Conservation (phyloP, 2,888 invertebrate genomes). For the Cephus runcator region DNA sequence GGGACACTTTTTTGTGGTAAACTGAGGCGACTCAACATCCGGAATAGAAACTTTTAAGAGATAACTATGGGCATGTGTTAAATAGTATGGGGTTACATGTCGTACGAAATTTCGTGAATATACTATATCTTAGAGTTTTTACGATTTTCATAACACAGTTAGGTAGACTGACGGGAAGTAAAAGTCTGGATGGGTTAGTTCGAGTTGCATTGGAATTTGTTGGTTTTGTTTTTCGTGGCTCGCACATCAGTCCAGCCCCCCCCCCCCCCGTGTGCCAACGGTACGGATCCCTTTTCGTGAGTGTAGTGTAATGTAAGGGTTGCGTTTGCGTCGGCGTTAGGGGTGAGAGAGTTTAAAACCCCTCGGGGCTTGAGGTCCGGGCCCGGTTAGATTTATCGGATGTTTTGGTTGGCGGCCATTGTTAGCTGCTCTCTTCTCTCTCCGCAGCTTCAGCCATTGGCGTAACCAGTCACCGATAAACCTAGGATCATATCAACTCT, state of each 20-base stretch:
- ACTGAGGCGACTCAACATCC: too few species aligned
- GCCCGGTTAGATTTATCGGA: conserved; percentile 65
- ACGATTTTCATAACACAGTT: too few species aligned
- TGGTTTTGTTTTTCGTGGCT: conserved; percentile 57
- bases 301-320: conserved; percentile 63
- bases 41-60: too few species aligned
- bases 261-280: conserved; percentile 4
- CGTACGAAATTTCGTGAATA: too few species aligned
- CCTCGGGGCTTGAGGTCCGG: conserved; percentile 63
- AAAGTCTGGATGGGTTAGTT: too few species aligned
- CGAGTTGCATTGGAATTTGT: conserved; percentile 38
- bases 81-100: neutral
- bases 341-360: conserved; percentile 62
- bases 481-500: neutral
- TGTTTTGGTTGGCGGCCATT: conserved; percentile 67
- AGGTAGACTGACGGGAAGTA: too few species aligned
- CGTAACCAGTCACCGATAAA: neutral
- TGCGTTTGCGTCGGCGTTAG: conserved; percentile 50
- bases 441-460: conserved; percentile 7
- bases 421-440: conserved; percentile 54
- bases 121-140: too few species aligned
- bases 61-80: neutral
- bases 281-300: conserved; percentile 46
- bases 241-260: conserved; percentile 45
- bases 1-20: too few species aligned